Conservation (phyloP, 2,113 vertebrate genomes). For the Paralichthys olivaceus region DNA sequence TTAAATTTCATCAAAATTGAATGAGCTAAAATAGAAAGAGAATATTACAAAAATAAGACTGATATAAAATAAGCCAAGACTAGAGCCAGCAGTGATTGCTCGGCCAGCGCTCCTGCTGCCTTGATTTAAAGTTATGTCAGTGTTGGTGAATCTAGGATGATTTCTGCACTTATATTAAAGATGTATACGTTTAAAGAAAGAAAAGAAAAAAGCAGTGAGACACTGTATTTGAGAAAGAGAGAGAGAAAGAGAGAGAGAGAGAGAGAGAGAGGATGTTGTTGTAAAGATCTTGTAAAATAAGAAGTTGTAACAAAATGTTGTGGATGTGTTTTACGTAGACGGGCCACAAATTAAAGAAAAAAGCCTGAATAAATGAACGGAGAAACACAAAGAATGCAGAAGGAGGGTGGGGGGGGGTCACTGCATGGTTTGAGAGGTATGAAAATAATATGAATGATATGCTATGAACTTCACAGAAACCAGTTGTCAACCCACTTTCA, state of each 20-base stretch:
- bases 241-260: neutral
- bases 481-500: neutral
- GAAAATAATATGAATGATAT: no score
- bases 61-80: slow-evolving; percentile 4
- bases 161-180: neutral
- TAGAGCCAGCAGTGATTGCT: neutral
- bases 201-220: neutral
- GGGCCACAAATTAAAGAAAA: neutral
- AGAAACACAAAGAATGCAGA: neutral
- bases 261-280: no score
- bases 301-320: neutral
- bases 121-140: slow-evolving; percentile 1
- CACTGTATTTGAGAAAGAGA: neutral
- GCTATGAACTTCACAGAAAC: neutral
- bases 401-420: neutral
- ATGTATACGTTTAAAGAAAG: neutral
- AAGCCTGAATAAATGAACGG: neutral
- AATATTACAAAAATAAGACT: neutral
- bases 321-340: neutral
- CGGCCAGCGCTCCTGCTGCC: neutral
- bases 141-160: neutral
- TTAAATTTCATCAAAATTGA: slow-evolving; percentile 9
- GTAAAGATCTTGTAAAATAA: neutral
- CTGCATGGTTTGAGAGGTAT: neutral
- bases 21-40: neutral